Percentiles rank a stretch among this genome's conserved stretches.
phyloP scores from a whole-genome alignment of 2,113 vertebrate genomes.

The Sinocyclocheilus anshuiensis region DNA sequence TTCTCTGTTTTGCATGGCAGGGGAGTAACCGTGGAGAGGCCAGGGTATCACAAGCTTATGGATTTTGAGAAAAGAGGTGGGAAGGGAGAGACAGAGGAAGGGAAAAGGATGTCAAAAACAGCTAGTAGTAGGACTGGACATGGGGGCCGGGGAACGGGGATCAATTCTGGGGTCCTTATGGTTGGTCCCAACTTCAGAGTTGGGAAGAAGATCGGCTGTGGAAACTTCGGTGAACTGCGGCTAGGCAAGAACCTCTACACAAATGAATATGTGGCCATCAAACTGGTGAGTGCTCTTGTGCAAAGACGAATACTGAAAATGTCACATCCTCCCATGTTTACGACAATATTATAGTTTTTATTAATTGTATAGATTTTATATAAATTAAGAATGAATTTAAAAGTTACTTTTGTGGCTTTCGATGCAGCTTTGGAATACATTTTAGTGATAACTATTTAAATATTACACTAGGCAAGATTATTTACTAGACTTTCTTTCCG shows the following conservation, averaged over 20 bases:
- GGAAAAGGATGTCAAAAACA: constrained; percentile 94
- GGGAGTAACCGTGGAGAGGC: constrained; percentile 99
- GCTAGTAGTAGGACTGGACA: constrained; percentile 81
- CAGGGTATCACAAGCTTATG: constrained; percentile 99
- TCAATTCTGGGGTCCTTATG: constrained; percentile 96
- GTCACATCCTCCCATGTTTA: neutral
- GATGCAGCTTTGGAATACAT: neutral
- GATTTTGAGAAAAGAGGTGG: constrained; percentile 99
- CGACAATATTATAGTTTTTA: neutral
- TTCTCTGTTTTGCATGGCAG: constrained; percentile 90
- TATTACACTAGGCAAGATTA: neutral
- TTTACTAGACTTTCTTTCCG: neutral
- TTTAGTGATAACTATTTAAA: neutral
- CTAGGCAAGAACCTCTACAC: constrained; percentile 99
- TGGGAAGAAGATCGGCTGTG: constrained; percentile 98
- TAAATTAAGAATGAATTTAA: neutral
- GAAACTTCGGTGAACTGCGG: constrained; percentile 96
- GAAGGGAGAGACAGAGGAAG: constrained; percentile 95
- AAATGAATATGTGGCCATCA: constrained; percentile 98
- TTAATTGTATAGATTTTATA: neutral
- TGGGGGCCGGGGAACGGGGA: constrained; percentile 79
- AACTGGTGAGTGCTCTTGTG: constrained; percentile 82
- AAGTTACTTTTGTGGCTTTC: neutral
- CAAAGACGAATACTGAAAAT: neutral
- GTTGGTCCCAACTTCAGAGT: constrained; percentile 98